Evolutionary conservation across 2,888 invertebrate genomes (phyloP).

Genomic region (Apotomis capreana): DNA sequence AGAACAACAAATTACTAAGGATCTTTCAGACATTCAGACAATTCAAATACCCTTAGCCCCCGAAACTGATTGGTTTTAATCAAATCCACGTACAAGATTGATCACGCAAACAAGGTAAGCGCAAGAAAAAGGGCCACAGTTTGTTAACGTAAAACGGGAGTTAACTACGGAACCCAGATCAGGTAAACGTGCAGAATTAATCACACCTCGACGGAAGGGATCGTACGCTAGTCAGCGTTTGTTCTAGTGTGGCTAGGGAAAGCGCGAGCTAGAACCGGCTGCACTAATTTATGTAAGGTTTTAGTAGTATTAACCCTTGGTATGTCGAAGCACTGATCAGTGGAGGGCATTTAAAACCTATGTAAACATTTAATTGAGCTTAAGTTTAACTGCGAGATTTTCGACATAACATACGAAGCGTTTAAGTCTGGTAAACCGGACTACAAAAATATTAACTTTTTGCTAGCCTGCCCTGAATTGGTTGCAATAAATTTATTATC

Average conservation of each 20-base stretch:
- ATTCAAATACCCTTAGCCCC: slow-evolving; percentile 7
- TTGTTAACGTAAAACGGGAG: slow-evolving; percentile 60
- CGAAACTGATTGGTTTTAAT: slow-evolving; percentile 45
- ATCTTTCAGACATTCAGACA: not conserved
- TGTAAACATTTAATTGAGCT: too few species aligned
- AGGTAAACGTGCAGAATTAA: slow-evolving; percentile 79
- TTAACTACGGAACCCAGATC: slow-evolving; percentile 70
- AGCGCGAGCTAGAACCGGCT: slow-evolving; percentile 29
- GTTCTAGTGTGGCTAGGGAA: slow-evolving; percentile 52
- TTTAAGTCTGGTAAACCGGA: too few species aligned
- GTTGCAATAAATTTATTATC: too few species aligned
- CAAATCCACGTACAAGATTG: slow-evolving; percentile 48
- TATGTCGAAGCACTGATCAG: too few species aligned
- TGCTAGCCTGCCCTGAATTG: too few species aligned
- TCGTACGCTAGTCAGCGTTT: slow-evolving; percentile 72
- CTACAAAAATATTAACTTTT: too few species aligned
- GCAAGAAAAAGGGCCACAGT: slow-evolving; percentile 52
- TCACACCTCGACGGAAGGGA: slow-evolving; percentile 72
- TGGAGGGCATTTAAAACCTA: too few species aligned
- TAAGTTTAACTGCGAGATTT: too few species aligned
- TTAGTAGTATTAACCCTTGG: too few species aligned
- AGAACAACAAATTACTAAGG: not conserved
- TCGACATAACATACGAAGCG: too few species aligned
- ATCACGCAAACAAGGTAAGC: slow-evolving; percentile 47
- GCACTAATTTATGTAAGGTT: too few species aligned